Conservation (phyloP, 2,113 vertebrate species). For the Diphyllodes magnificus region DNA sequence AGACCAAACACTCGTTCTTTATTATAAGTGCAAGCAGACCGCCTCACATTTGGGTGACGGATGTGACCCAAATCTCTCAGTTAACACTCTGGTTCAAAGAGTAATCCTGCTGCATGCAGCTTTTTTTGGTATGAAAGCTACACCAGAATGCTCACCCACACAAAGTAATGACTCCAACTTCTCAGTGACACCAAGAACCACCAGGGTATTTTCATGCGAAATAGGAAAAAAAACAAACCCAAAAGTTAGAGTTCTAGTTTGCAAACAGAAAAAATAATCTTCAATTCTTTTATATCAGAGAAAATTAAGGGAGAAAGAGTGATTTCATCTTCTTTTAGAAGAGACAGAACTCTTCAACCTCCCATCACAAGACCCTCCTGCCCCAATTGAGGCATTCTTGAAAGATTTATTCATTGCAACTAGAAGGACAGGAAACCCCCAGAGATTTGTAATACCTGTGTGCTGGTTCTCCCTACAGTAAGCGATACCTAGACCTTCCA, state of each 20-base stretch:
- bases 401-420: neutral
- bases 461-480: neutral
- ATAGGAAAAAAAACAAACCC: neutral
- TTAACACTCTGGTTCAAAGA: neutral
- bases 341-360: neutral
- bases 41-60: neutral
- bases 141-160: neutral
- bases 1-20: slow-evolving; percentile 55
- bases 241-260: neutral
- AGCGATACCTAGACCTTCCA: neutral
- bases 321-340: neutral
- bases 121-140: neutral
- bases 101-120: neutral
- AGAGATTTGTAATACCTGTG: neutral
- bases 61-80: slow-evolving; percentile 2
- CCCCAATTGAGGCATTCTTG: neutral
- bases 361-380: neutral
- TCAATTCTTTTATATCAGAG: neutral
- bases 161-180: neutral
- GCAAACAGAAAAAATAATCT: neutral
- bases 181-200: neutral
- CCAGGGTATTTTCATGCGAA: neutral
- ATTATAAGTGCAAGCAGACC: neutral
- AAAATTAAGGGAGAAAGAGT: neutral
- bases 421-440: neutral